Conservation (phyloP, 1,140 invertebrate species). For the Drosophila grimshawi region DNA sequence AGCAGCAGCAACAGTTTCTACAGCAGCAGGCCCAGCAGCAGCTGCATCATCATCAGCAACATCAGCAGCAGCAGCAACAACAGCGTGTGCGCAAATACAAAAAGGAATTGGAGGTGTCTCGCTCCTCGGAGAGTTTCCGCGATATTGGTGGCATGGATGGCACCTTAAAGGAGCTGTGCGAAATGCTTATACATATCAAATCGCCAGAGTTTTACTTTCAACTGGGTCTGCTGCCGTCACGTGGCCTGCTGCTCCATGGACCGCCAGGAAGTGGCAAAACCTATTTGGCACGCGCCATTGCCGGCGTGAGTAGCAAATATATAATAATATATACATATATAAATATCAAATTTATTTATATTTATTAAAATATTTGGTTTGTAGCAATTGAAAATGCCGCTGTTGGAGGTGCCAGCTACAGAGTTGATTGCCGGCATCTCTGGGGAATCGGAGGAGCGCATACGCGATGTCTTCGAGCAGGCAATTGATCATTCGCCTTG, state of each 20-base stretch:
- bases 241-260: constrained; percentile 88
- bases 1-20: constrained; percentile 7
- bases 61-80: constrained; percentile 21
- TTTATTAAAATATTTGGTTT: constrained; percentile 3
- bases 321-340: background rate
- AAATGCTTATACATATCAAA: constrained; percentile 92
- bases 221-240: constrained; percentile 90
- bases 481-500: constrained; percentile 91
- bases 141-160: constrained; percentile 91
- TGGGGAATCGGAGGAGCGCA: constrained; percentile 97
- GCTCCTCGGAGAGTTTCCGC: constrained; percentile 85
- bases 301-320: constrained; percentile 90
- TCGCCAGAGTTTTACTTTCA: constrained; percentile 93
- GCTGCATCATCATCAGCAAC: background rate
- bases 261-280: constrained; percentile 78
- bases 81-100: constrained; percentile 58
- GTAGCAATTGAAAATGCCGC: constrained; percentile 89
- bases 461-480: constrained; percentile 95
- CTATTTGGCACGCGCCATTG: constrained; percentile 95
- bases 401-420: constrained; percentile 94
- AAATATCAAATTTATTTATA: background rate
- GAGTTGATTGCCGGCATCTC: constrained; percentile 97
- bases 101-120: constrained; percentile 83
- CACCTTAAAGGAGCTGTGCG: constrained; percentile 91
- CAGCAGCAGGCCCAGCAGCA: constrained; percentile 22